Conservation (phyloP, 2,113 vertebrate genomes). For the Gallinago undulata region DNA sequence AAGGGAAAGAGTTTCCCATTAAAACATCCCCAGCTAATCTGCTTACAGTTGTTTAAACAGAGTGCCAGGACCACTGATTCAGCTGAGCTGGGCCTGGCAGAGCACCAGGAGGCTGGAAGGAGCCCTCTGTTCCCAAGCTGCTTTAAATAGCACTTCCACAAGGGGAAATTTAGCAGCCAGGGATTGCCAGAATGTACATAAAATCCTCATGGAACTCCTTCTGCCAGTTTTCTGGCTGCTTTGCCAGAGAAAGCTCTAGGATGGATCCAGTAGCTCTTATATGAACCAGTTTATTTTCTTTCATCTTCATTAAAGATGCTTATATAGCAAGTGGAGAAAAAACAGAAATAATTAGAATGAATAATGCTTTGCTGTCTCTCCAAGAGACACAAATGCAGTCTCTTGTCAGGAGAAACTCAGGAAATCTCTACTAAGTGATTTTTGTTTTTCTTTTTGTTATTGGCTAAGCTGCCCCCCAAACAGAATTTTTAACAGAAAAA, state of each 20-base stretch:
- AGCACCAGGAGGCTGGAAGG: not conserved
- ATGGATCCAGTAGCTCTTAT: not conserved
- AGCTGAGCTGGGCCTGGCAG: not conserved
- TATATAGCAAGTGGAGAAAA: not conserved
- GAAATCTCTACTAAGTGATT: not conserved
- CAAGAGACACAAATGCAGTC: not conserved
- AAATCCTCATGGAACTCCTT: not conserved
- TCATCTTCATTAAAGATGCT: not conserved
- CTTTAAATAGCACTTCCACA: not conserved
- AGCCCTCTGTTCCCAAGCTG: not conserved
- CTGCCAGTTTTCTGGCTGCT: not conserved
- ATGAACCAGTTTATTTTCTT: not conserved
- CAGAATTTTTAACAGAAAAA: not conserved
- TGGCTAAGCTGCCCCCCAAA: not conserved
- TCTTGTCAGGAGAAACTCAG: not conserved
- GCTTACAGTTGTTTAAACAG: not conserved
- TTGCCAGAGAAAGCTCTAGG: not conserved
- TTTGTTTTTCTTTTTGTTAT: not conserved
- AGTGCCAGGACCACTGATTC: not conserved
- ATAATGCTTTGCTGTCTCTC: not conserved
- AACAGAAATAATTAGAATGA: not conserved
- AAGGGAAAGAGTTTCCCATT: not conserved
- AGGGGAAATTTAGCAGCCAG: not conserved
- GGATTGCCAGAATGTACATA: not conserved
- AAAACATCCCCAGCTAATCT: not conserved